Conservation (phyloP, 2,797 vertebrate genomes). For the Rhinatrema bivittatum region DNA sequence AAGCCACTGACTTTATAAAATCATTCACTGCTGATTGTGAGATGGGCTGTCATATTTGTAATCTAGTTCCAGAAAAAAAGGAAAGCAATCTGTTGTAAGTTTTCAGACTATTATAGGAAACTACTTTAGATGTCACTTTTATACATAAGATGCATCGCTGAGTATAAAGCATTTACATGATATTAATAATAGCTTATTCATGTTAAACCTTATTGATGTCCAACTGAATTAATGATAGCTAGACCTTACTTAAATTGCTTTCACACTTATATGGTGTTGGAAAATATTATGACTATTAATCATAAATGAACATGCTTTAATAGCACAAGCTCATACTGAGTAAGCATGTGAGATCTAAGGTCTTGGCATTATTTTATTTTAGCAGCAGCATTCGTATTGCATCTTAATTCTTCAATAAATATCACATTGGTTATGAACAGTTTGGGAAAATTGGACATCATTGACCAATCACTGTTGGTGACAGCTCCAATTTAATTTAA, state of each 20-base stretch:
- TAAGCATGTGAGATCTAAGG: slow-evolving; percentile 38
- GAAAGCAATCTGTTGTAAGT: too few relatives aligned
- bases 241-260: slow-evolving; percentile 29
- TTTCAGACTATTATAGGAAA: neutral
- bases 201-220: neutral
- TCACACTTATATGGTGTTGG: slow-evolving; percentile 21
- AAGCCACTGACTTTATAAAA: too few relatives aligned
- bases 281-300: slow-evolving; percentile 46
- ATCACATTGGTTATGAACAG: slow-evolving; percentile 45
- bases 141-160: neutral
- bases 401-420: slow-evolving; percentile 55
- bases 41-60: too few relatives aligned
- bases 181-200: neutral
- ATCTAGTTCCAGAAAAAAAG: too few relatives aligned
- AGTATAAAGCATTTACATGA: neutral
- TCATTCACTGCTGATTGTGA: too few relatives aligned
- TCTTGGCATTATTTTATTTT: slow-evolving; percentile 39
- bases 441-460: slow-evolving; percentile 44
- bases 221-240: neutral
- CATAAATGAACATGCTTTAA: slow-evolving; percentile 42
- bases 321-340: slow-evolving; percentile 31
- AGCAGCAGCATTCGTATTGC: slow-evolving; percentile 38
- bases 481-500: slow-evolving; percentile 7
- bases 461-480: neutral
- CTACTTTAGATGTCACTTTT: neutral